Evolutionary conservation across 1,140 invertebrate species (phyloP).

Genomic region (Drosophila novamexicana): DNA sequence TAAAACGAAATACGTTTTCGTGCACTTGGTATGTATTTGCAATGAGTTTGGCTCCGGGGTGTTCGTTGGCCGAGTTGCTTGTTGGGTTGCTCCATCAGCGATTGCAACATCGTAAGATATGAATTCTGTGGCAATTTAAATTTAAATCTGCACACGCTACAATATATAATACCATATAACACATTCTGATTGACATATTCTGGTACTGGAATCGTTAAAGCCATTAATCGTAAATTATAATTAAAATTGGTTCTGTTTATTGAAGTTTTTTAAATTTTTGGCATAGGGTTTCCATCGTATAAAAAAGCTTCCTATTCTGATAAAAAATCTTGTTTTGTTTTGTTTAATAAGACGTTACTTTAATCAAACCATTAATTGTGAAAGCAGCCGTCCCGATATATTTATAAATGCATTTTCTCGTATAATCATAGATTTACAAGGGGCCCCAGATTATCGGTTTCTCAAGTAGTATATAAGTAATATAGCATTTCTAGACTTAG

Average conservation of each 20-base stretch:
- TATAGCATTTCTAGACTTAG: background rate
- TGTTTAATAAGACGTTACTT: no score
- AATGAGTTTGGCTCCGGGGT: conserved; percentile 44
- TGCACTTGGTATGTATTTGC: conserved; percentile 51
- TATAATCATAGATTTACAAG: no score
- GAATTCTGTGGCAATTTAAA: conserved; percentile 36
- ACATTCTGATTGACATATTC: conserved; percentile 5
- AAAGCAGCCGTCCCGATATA: no score
- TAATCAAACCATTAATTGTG: no score
- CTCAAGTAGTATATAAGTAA: no score
- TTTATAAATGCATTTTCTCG: no score
- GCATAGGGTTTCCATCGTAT: no score
- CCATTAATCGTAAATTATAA: background rate
- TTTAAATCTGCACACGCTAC: conserved; percentile 24
- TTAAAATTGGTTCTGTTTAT: background rate
- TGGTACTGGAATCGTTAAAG: background rate
- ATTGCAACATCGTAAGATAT: conserved; percentile 62
- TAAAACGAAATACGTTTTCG: conserved; percentile 56
- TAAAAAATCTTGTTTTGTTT: no score
- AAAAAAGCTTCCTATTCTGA: no score
- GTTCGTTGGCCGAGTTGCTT: conserved; percentile 42
- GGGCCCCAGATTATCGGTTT: no score
- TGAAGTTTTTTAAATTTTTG: background rate
- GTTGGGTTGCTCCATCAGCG: conserved; percentile 26
- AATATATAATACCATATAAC: background rate